Evolutionary conservation across 2,888 invertebrate genomes (phyloP).

Genomic region (Tiliacea aurago): DNA sequence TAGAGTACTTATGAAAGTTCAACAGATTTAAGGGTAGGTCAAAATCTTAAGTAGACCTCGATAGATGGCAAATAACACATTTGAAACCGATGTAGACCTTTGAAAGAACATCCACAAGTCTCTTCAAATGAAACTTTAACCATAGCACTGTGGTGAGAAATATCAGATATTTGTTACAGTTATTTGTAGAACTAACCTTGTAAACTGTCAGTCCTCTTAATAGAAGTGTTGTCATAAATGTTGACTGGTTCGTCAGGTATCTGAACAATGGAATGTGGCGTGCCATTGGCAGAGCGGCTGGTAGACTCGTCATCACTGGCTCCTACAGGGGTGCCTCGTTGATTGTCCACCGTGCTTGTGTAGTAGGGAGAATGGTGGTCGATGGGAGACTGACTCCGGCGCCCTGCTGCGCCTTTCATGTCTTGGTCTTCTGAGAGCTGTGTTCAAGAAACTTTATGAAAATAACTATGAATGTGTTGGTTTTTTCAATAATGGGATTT

Average conservation of each 20-base stretch:
- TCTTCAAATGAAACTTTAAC: constrained; percentile 4
- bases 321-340: constrained; percentile 86
- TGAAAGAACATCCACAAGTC: neutral
- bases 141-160: neutral
- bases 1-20: neutral
- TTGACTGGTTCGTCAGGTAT: constrained; percentile 89
- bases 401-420: constrained; percentile 84
- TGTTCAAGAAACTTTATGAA: neutral
- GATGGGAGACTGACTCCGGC: constrained; percentile 85
- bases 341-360: constrained; percentile 78
- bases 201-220: constrained; percentile 85
- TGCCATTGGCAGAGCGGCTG: constrained; percentile 86
- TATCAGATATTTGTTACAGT: neutral
- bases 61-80: neutral
- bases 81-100: too few relatives aligned
- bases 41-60: neutral
- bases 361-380: constrained; percentile 82
- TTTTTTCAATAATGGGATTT: neutral
- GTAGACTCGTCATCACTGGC: constrained; percentile 89
- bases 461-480: neutral
- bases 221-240: constrained; percentile 84
- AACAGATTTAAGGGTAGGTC: too few relatives aligned
- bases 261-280: constrained; percentile 93
- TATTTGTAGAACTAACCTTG: constrained; percentile 76
- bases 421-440: constrained; percentile 89